Conservation (phyloP, 2,113 vertebrate genomes). For the Ceratotherium simum region DNA sequence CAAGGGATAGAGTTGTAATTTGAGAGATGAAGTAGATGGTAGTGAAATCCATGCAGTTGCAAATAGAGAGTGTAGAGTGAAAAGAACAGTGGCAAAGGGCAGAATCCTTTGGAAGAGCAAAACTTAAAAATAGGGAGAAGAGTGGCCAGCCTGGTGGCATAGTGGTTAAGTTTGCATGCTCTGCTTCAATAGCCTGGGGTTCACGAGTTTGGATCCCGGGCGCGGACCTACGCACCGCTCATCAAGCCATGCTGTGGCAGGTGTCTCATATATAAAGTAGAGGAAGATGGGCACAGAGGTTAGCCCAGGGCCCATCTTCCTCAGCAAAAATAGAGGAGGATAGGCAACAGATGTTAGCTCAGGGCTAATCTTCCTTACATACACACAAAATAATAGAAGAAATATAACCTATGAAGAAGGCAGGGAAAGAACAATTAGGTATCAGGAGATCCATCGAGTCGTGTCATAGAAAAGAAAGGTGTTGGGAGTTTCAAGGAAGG, state of each 20-base stretch:
- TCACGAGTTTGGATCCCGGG: too few species aligned
- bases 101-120: neutral
- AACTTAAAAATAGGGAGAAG: neutral
- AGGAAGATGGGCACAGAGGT: too few species aligned
- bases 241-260: too few species aligned
- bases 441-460: neutral
- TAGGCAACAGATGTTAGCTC: too few species aligned
- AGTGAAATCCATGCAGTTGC: neutral
- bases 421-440: neutral
- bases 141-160: too few species aligned
- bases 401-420: neutral
- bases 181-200: too few species aligned
- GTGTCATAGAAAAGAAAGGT: neutral
- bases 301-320: too few species aligned
- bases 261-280: too few species aligned
- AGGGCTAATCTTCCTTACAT: too few species aligned
- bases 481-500: neutral
- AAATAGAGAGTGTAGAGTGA: neutral
- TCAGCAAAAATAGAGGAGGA: too few species aligned
- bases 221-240: too few species aligned
- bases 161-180: too few species aligned
- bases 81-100: neutral
- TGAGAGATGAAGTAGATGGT: neutral
- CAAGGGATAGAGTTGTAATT: neutral
- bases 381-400: neutral